phyloP scores from a whole-genome alignment of 1,140 invertebrate species.

The Drosophila serrata region DNA sequence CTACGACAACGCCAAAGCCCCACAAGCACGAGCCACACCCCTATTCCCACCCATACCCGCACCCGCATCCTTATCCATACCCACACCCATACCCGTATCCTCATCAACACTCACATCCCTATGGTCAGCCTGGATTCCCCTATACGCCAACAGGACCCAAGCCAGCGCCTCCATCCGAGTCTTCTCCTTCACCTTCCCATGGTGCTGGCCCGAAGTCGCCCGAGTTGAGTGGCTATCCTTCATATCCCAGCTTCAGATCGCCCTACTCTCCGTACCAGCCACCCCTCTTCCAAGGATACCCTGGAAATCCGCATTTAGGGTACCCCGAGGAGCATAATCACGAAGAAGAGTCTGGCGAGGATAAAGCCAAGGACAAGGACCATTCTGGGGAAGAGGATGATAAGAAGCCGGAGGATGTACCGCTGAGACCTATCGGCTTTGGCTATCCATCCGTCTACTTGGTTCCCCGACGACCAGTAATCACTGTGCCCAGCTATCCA shows the following conservation, averaged over 20 bases:
- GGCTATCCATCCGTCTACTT: constrained; percentile 50
- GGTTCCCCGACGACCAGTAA: constrained; percentile 34
- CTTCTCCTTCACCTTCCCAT: background rate
- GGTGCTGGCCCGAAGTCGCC: constrained; percentile 7
- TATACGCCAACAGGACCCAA: background rate
- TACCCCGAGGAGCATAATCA: constrained; percentile 3
- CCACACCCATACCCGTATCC: constrained; percentile 20
- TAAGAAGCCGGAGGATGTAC: constrained; percentile 29
- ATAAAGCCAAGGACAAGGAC: background rate
- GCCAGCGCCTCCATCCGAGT: background rate
- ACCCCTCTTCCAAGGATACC: constrained; percentile 1
- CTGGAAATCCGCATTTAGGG: constrained; percentile 8
- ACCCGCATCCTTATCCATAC: background rate
- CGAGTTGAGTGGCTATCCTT: constrained; percentile 11
- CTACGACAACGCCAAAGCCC: constrained; percentile 36
- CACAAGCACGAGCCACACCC: constrained; percentile 29
- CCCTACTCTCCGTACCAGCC: constrained; percentile 43
- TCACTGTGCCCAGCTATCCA: constrained; percentile 27
- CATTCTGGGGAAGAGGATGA: constrained; percentile 1
- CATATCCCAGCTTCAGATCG: constrained; percentile 29
- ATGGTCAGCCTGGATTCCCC: constrained; percentile 6
- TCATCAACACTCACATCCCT: constrained; percentile 3
- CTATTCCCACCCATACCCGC: constrained; percentile 4
- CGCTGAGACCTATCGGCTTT: constrained; percentile 30
- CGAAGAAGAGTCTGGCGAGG: constrained; percentile 21